These are phyloP conservation scores for Plebejus argus DNA, from an alignment of 2,888 invertebrate genomes.

Conservation along the genomic window DNA sequence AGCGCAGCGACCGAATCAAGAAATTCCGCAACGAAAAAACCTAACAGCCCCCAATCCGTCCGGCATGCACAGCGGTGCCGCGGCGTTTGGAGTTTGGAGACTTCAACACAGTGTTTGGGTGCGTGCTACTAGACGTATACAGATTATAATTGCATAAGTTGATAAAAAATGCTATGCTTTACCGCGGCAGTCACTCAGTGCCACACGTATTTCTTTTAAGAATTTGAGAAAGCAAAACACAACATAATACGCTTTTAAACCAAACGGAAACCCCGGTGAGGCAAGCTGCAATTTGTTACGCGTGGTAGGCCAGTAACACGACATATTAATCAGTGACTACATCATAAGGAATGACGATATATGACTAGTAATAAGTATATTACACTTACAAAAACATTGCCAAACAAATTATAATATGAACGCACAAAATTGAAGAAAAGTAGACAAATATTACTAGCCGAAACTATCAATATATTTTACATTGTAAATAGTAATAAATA, in stretches of 20 bases:
- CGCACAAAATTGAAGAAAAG: neutral
- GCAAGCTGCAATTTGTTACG: slow-evolving; percentile 21
- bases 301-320: slow-evolving; percentile 8
- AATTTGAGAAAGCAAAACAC: too few species aligned
- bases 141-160: too few species aligned
- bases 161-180: too few species aligned
- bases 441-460: neutral
- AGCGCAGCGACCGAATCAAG: too few species aligned
- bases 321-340: neutral
- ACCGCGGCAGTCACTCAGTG: too few species aligned
- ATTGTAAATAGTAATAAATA: neutral
- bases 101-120: too few species aligned
- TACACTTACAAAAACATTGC: neutral
- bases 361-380: neutral
- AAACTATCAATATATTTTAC: neutral
- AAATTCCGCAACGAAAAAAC: too few species aligned
- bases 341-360: neutral
- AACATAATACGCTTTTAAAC: neutral
- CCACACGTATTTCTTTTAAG: too few species aligned
- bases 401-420: neutral
- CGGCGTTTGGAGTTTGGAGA: too few species aligned
- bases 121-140: too few species aligned
- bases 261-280: slow-evolving; percentile 14
- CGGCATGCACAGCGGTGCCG: too few species aligned
- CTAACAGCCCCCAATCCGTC: too few species aligned